These are phyloP conservation scores for Drosophila picticornis DNA, from an alignment of 2,888 invertebrate species.

Conservation along the genomic window DNA sequence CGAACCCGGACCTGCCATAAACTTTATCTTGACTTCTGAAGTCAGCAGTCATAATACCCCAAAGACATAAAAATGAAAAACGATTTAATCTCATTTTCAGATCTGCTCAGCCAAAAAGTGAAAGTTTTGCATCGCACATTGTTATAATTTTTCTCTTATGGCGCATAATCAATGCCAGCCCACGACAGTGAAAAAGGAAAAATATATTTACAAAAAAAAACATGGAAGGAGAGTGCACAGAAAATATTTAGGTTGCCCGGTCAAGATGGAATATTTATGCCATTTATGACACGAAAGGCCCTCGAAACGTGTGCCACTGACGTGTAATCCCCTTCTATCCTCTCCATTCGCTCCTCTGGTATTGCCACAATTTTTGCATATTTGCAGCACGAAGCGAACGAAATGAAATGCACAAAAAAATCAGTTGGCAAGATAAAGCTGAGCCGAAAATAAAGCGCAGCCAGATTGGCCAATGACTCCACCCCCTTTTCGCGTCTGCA, in stretches of 20 bases:
- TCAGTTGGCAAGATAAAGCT: constrained; percentile 67
- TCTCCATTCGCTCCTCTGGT: constrained; percentile 5
- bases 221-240: constrained; percentile 16
- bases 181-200: constrained; percentile 10
- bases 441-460: constrained; percentile 61
- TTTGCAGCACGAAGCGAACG: constrained; percentile 74
- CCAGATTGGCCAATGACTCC: constrained; percentile 43
- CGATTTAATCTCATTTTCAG: constrained; percentile 77
- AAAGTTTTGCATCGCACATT: constrained; percentile 67
- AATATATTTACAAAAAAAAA: background rate
- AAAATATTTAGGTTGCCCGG: constrained; percentile 77
- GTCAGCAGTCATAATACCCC: constrained; percentile 13
- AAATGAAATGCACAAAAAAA: constrained; percentile 58
- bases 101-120: constrained; percentile 60
- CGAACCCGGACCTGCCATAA: constrained; percentile 55
- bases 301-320: constrained; percentile 75
- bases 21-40: constrained; percentile 33
- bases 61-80: constrained; percentile 71
- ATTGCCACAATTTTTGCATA: constrained; percentile 76
- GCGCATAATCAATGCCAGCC: constrained; percentile 40
- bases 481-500: constrained; percentile 24
- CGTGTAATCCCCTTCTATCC: constrained; percentile 28
- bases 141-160: constrained; percentile 62
- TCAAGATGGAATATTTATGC: constrained; percentile 80
- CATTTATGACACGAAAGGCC: constrained; percentile 80